Percentiles rank a stretch among this genome's conserved stretches.
These are phyloP conservation scores for Melanostoma scalare DNA, from an alignment of 2,888 invertebrate species.

Conservation along the genomic window DNA sequence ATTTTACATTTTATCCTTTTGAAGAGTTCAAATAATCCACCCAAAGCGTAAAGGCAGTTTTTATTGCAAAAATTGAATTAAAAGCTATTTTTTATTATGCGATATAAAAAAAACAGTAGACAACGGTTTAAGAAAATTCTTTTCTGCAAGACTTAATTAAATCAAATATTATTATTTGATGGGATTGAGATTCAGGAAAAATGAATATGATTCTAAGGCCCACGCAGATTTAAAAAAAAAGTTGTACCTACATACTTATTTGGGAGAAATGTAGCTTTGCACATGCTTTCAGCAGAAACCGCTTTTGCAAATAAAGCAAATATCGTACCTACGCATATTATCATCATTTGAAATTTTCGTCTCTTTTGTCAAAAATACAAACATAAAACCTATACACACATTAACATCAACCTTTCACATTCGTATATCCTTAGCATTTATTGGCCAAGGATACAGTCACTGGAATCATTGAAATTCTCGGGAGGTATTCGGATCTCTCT, in stretches of 20 bases:
- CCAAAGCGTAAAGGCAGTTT: no score
- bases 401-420: conserved; percentile 49
- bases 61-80: no score
- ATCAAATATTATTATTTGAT: no score
- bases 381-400: conserved; percentile 40
- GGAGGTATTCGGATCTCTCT: conserved; percentile 71
- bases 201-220: no score
- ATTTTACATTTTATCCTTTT: no score
- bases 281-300: conserved; percentile 27
- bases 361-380: conserved; percentile 35
- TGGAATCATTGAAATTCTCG: conserved; percentile 67
- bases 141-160: no score
- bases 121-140: no score
- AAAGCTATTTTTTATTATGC: no score
- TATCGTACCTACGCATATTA: conserved; percentile 53
- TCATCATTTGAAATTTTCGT: conserved; percentile 38
- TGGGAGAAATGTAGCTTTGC: conserved; percentile 1
- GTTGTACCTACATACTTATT: neutral
- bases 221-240: no score
- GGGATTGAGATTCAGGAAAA: no score
- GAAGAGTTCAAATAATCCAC: no score
- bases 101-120: no score
- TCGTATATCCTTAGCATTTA: conserved; percentile 72
- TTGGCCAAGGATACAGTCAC: conserved; percentile 70
- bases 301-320: conserved; percentile 29